phyloP scores from a whole-genome alignment of 2,113 vertebrate genomes.

The Sturnus vulgaris region DNA sequence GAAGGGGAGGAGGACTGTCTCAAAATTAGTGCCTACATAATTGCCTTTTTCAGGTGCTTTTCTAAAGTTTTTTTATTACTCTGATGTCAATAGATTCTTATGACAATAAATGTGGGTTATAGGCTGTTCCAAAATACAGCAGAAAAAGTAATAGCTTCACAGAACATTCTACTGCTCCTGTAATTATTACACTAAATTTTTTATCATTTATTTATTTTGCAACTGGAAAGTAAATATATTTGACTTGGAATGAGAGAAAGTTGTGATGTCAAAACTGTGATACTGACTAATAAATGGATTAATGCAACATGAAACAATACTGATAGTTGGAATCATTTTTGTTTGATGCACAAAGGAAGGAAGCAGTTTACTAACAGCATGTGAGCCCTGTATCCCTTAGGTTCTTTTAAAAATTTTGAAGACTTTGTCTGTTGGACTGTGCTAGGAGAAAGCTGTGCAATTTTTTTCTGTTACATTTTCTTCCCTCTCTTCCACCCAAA shows the following conservation, averaged over 20 bases:
- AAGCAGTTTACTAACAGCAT: background rate
- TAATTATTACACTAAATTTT: background rate
- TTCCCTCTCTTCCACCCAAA: background rate
- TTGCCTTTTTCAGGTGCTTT: background rate
- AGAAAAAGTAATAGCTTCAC: background rate
- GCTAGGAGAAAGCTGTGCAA: background rate
- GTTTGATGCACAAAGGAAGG: background rate
- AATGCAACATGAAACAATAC: background rate
- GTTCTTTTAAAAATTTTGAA: background rate
- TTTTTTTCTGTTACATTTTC: background rate
- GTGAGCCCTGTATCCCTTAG: background rate
- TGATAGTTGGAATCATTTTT: fast-evolving
- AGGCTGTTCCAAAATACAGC: background rate
- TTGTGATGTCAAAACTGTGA: background rate
- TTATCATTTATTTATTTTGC: background rate
- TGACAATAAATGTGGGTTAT: background rate
- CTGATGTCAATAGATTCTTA: background rate
- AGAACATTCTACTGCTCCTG: background rate
- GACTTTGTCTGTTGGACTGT: background rate
- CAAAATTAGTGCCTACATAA: background rate
- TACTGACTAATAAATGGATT: background rate
- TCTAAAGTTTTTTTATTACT: background rate
- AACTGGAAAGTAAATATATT: background rate
- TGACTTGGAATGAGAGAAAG: background rate
- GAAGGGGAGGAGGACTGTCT: background rate